Evolutionary conservation across 1,140 invertebrate genomes (phyloP).

Genomic region (Amyelois transitella): DNA sequence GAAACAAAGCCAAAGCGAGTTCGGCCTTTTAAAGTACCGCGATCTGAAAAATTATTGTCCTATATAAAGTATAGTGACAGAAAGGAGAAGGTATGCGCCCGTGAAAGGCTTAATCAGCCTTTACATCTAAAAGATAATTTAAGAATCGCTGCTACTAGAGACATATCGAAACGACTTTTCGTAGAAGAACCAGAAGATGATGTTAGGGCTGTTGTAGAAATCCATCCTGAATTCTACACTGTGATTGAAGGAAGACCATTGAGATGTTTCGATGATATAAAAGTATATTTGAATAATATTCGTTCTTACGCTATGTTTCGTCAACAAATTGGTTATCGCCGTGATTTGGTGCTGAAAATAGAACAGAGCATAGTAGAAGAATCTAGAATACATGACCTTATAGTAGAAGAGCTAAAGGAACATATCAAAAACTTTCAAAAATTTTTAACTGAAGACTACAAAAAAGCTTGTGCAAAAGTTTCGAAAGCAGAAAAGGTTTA

Average conservation of each 20-base stretch:
- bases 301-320: slow-evolving; percentile 74
- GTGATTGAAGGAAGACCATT: slow-evolving; percentile 76
- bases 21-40: slow-evolving; percentile 43
- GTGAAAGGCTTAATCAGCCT: slow-evolving; percentile 41
- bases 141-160: slow-evolving; percentile 51
- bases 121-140: slow-evolving; percentile 57
- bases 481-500: slow-evolving; percentile 69
- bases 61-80: slow-evolving; percentile 65
- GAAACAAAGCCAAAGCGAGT: slow-evolving; percentile 19
- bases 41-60: slow-evolving; percentile 59
- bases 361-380: slow-evolving; percentile 76
- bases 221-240: slow-evolving; percentile 79
- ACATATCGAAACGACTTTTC: slow-evolving; percentile 61
- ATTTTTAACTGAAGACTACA: slow-evolving; percentile 78
- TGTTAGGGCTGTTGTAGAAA: slow-evolving; percentile 73
- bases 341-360: slow-evolving; percentile 76
- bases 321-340: slow-evolving; percentile 76
- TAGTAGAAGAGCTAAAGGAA: slow-evolving; percentile 71
- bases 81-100: slow-evolving; percentile 41
- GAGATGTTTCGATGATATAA: slow-evolving; percentile 74
- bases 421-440: slow-evolving; percentile 78
- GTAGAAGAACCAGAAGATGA: slow-evolving; percentile 55
- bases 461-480: slow-evolving; percentile 74
- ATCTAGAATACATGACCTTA: slow-evolving; percentile 67
- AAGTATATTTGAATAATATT: slow-evolving; percentile 75